phyloP scores from a whole-genome alignment of 2,797 vertebrate genomes.

The Salmo trutta region DNA sequence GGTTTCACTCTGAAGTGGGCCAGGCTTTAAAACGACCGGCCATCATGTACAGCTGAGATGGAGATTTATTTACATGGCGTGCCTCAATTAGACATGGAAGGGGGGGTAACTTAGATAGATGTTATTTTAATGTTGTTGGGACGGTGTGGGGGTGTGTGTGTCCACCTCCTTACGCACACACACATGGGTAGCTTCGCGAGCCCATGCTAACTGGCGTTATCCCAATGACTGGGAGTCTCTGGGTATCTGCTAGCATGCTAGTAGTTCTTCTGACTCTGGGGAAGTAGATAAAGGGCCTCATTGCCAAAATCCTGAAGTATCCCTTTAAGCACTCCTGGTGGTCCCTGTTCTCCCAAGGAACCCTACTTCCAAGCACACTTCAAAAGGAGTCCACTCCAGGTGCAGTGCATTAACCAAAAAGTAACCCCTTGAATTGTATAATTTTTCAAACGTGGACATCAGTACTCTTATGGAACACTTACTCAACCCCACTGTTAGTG shows the following conservation, averaged over 20 bases:
- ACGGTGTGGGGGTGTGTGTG: slow-evolving; percentile 1
- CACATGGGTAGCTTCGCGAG: neutral
- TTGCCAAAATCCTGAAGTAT: neutral
- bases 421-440: neutral
- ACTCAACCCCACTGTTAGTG: no score
- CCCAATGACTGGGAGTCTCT: neutral
- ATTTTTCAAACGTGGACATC: neutral
- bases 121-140: slow-evolving; percentile 22
- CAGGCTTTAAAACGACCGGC: slow-evolving; percentile 10
- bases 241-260: no score
- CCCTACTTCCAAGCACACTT: slow-evolving; percentile 10
- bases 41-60: neutral
- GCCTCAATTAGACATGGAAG: slow-evolving; percentile 5
- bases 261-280: no score
- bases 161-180: no score
- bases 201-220: neutral
- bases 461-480: neutral
- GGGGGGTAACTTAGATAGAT: slow-evolving; percentile 3
- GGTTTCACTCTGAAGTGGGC: slow-evolving; percentile 26
- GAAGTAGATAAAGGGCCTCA: neutral
- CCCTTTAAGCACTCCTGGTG: neutral
- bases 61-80: slow-evolving; percentile 6
- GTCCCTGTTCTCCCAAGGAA: slow-evolving; percentile 20
- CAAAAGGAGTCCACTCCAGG: neutral
- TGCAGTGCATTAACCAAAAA: neutral